Base-by-base conservation (phyloP, 1,140 invertebrate species). In the Saccostrea cuccullata region DNA sequence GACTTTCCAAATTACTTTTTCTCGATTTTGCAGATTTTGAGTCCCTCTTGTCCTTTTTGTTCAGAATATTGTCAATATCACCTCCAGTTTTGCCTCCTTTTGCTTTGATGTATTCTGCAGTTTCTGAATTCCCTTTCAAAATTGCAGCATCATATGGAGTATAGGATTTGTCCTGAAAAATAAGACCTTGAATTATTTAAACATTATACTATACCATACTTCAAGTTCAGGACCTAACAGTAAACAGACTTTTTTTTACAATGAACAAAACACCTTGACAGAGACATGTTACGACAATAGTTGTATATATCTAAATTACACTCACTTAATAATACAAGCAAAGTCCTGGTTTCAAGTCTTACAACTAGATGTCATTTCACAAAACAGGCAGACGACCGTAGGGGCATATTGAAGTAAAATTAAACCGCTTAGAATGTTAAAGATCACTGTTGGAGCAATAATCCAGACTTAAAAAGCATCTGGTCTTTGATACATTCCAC, bases 111-210 rank as follows among this genome's bases (percentile, higher is more conserved):
- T 98, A 98, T 94, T 99, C 99, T 56, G 98, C 98, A 91, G 98
- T 98, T 13, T 98, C 97, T 58, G 97, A 96, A 94, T 98, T 97
- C 0, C 97, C 98, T 84, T 97, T 96, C 88, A 97, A 97, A 6
- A 98, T 95, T 1, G 98, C 98, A 86, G 98, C 97, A 94, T 99
- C 98, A 89, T 99, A 95, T 0, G 98, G 98, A 0, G 98, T 99
- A 95, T 98, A 92, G 55, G 92, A 91, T 64, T 93, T 93, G 11
- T 92, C 93, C 94, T 95, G 91, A 55, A 92, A 87, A 85, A 77
- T 40, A 47, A 55, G 85, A 23, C 85, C 83, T 4, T 5, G 13
- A 30, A 77, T 26, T 73, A 73, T 36, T 20, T 2, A 30, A 77
- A 30, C 26, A 77, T 12, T 13, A 30, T 77, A 12, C 12, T 12